These are phyloP conservation scores for Paralichthys olivaceus DNA, from an alignment of 2,113 vertebrate genomes.

Conservation along the genomic window DNA sequence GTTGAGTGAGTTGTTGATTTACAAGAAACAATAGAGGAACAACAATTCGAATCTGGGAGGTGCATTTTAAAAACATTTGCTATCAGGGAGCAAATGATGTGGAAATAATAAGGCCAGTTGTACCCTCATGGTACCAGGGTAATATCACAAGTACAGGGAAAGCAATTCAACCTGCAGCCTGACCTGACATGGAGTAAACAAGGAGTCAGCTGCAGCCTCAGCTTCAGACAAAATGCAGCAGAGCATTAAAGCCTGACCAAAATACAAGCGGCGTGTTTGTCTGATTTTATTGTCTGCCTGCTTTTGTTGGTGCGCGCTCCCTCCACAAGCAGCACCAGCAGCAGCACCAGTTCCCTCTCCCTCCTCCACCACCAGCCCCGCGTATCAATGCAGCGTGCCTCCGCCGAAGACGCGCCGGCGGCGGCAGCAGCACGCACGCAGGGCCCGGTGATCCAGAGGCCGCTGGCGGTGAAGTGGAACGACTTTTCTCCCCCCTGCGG, in stretches of 20 bases:
- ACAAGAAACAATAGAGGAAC: neutral
- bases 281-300: slow-evolving; percentile 67
- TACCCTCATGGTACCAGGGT: slow-evolving; percentile 4
- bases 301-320: slow-evolving; percentile 72
- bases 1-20: neutral
- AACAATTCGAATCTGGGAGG: neutral
- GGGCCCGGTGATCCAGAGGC: slow-evolving; percentile 80
- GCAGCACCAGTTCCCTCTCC: too few relatives aligned
- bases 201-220: slow-evolving; percentile 1
- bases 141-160: neutral
- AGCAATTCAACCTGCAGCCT: slow-evolving; percentile 55
- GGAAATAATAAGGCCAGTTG: slow-evolving; percentile 26
- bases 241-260: slow-evolving; percentile 56
- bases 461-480: slow-evolving; percentile 50
- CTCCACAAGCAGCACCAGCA: slow-evolving; percentile 40
- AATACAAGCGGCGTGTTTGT: slow-evolving; percentile 23
- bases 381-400: slow-evolving; percentile 45
- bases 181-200: slow-evolving; percentile 38
- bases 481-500: neutral
- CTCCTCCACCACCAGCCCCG: slow-evolving; percentile 5
- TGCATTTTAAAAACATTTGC: too few relatives aligned
- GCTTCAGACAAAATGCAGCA: slow-evolving; percentile 35
- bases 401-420: slow-evolving; percentile 67
- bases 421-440: slow-evolving; percentile 77
- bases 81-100: slow-evolving; percentile 9